Percentiles rank a stretch among this genome's conserved stretches.
phyloP scores from a whole-genome alignment of 2,113 vertebrate genomes.

The Pithys albifrons region DNA sequence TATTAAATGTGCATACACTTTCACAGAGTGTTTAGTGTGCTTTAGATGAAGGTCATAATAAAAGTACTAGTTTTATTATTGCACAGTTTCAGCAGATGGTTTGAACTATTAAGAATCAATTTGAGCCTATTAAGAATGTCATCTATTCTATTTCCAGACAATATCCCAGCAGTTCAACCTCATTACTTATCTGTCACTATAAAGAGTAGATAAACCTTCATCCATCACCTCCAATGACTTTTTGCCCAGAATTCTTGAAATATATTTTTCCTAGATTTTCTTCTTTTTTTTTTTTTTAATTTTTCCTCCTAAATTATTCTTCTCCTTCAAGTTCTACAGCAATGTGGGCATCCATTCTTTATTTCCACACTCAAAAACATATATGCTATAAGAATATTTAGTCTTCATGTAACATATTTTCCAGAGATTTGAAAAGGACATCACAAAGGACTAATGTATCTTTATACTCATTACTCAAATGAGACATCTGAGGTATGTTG shows the following conservation, averaged over 20 bases:
- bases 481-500: not conserved
- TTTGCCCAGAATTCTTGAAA: not conserved
- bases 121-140: constrained; percentile 50
- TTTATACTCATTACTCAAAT: not conserved
- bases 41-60: constrained; percentile 35
- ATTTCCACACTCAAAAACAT: not conserved
- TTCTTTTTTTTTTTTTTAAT: not conserved
- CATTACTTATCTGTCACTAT: constrained; percentile 56
- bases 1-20: not conserved
- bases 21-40: not conserved
- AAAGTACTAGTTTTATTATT: constrained; percentile 55
- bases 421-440: not conserved
- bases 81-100: constrained; percentile 51
- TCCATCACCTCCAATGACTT: not conserved
- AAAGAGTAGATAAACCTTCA: constrained; percentile 31
- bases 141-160: constrained; percentile 57
- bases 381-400: not conserved
- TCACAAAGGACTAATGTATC: not conserved
- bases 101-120: constrained; percentile 62
- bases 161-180: not conserved
- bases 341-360: not conserved
- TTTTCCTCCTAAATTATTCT: not conserved
- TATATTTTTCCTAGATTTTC: not conserved
- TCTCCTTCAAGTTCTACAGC: not conserved
- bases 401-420: not conserved